Base-by-base conservation (phyloP, 30 jellyfish, hydroid and myxozoan genomes). In the Chironex yamaguchii region DNA sequence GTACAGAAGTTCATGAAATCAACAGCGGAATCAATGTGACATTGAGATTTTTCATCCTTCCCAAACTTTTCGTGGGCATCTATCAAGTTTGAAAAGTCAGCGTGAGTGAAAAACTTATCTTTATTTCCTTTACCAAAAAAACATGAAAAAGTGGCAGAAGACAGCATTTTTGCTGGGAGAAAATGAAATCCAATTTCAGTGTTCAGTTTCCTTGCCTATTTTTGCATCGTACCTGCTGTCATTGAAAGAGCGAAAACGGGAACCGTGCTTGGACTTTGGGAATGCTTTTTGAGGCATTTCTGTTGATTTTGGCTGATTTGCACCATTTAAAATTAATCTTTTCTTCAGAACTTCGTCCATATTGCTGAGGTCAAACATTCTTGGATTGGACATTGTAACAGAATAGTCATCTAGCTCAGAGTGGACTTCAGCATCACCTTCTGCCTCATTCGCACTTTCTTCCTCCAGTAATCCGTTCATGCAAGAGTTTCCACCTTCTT, bases 251-350 rank as follows among this genome's bases (percentile, higher is more conserved):
- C 84, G 28, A 32, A 71, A 71, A 71, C 24, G 84, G 77, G 84
- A 71, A 71, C 84, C 84, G 1, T 30, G 67, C 76, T 36, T 71
- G 75, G 84, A 33, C 84, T 36, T 71, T 2, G 68, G 76, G 32
- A 71, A 71, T 71, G 84, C 84, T 71, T 71, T 71, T 71, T 71
- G 84, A 4, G 84, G 84, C 84, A 71, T 71, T 31, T 71, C 84
- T 71, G 32, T 0, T 36, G 67, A 71, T 14, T 71, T 71, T 71
- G 84, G 84, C 30, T 71, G 68, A 71, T 33, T 71, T 36, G 85
- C 85, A 71, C 85, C 85, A 71, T 71, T 34, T 6, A 71, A 13
- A n/a, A 71, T 35, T 34, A 71, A 71, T 71, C 76, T 33, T 71
- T 71, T 42, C 85, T 71, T 0, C 85, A 71, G 48, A 71, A 25